Base-by-base conservation (phyloP, 2,113 vertebrate species). In the Mus spicilegus region DNA sequence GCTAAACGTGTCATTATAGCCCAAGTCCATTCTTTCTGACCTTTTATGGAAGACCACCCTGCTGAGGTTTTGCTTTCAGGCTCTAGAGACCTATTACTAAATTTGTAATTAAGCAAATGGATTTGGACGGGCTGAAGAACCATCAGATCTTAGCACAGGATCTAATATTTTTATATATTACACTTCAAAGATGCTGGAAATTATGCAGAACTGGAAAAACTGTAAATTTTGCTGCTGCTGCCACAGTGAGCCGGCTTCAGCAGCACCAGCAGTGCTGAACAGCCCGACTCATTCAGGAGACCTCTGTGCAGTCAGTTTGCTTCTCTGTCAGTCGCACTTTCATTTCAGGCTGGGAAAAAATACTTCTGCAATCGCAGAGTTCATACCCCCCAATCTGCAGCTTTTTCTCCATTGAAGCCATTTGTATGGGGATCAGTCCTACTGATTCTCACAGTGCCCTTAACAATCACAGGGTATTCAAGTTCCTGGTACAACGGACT, bases 401-500 rank as follows among this genome's bases (percentile, higher is more conserved):
- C 67, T 78, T 63, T 17, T 70, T 78, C 63, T 42, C 73, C 69
- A 73, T 2, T n/a, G 92, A 95, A 92, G 82, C 84, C 77, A 36
- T 69, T 49, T 75, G 87, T 33, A 19, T 16, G 54, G 58, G 36
- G n/a, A n/a, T n/a, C 9, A 30, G n/a, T 26, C 10, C 78, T 89
- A 46, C 87, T 73, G 63, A 42, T 33, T 51, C 56, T n/a, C 73
- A 39, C 28, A 26, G 36, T 14, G 24, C 12, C 77, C 84, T 51
- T 70, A 78, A 95, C 78, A 78, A 87, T 84, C 90, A 92, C 84
- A 39, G 49, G 10, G 22, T 46, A 90, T 95, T 91, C 73, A 96
- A 84, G 61, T 73, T 10, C 67, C 54, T 6, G 39, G n/a, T 33
- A 42, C 58, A 63, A 89, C 6, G 19, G 61, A 82, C 82, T 93